These are phyloP conservation scores for Scolopax bukidnonensis DNA, from an alignment of 2,797 vertebrate species.

Conservation along the genomic window DNA sequence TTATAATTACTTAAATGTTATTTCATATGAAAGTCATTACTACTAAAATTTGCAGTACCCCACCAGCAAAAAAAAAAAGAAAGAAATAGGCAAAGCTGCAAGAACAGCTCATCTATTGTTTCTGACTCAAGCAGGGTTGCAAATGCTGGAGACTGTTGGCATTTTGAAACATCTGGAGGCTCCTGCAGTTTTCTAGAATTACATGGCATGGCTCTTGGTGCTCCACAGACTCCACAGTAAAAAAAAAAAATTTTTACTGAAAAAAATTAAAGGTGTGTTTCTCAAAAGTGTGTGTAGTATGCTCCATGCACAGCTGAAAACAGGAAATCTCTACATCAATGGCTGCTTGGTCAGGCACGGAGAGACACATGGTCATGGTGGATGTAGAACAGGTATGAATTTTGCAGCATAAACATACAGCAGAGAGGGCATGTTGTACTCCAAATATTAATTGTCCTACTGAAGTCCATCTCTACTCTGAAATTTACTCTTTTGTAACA, in stretches of 20 bases:
- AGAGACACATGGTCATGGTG: not conserved
- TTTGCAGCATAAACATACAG: not conserved
- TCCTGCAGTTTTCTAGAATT: conserved; percentile 30
- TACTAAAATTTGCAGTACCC: conserved; percentile 36
- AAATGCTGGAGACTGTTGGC: not conserved
- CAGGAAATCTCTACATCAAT: not conserved
- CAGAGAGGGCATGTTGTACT: not conserved
- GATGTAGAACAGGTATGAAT: not conserved
- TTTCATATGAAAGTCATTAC: conserved; percentile 68
- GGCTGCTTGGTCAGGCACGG: not conserved
- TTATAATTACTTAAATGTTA: conserved; percentile 67
- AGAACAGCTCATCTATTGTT: conserved; percentile 39
- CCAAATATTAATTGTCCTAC: not conserved
- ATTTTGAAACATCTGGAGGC: conserved; percentile 14
- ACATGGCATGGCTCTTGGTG: not conserved
- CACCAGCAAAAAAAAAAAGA: not conserved
- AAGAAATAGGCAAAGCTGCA: conserved; percentile 8
- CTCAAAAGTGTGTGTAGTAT: not conserved
- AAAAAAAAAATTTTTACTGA: not conserved
- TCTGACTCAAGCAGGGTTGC: not conserved
- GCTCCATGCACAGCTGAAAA: not conserved
- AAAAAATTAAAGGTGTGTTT: not conserved
- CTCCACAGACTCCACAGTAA: not conserved
- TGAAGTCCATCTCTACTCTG: not conserved
- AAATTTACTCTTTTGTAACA: not conserved